Conservation (phyloP, 1,140 invertebrate species). For the Drosophila melanogaster region DNA sequence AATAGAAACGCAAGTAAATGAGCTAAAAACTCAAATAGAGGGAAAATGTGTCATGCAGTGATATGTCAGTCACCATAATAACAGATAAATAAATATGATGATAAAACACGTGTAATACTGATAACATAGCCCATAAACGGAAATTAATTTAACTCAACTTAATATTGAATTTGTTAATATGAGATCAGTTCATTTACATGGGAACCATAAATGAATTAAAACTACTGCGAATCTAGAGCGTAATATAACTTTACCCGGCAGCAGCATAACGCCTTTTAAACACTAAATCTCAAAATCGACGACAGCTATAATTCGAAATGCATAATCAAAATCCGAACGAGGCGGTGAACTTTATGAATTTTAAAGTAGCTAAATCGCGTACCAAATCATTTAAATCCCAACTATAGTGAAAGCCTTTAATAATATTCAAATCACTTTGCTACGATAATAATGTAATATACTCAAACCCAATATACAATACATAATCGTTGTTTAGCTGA, state of each 20-base stretch:
- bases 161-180: slow-evolving; percentile 72
- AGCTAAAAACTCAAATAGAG: slow-evolving; percentile 96
- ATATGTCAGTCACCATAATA: slow-evolving; percentile 85
- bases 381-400: slow-evolving; percentile 73
- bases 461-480: slow-evolving; percentile 65
- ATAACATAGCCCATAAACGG: slow-evolving; percentile 50
- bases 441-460: slow-evolving; percentile 80
- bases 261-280: slow-evolving; percentile 36
- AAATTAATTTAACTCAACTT: slow-evolving; percentile 59
- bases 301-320: slow-evolving; percentile 25
- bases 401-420: slow-evolving; percentile 79
- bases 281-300: slow-evolving; percentile 18
- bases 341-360: slow-evolving; percentile 79
- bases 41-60: slow-evolving; percentile 96
- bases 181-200: slow-evolving; percentile 53
- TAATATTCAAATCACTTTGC: slow-evolving; percentile 78
- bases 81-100: slow-evolving; percentile 34
- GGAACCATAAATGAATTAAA: slow-evolving; percentile 12
- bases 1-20: slow-evolving; percentile 97
- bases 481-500: slow-evolving; percentile 76
- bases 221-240: slow-evolving; percentile 8
- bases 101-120: slow-evolving; percentile 25
- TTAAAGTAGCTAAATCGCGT: slow-evolving; percentile 73
- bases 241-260: slow-evolving; percentile 43
- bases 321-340: slow-evolving; percentile 59